These are phyloP conservation scores for Napeogenes sylphis DNA, from an alignment of 2,888 invertebrate genomes.

Conservation along the genomic window DNA sequence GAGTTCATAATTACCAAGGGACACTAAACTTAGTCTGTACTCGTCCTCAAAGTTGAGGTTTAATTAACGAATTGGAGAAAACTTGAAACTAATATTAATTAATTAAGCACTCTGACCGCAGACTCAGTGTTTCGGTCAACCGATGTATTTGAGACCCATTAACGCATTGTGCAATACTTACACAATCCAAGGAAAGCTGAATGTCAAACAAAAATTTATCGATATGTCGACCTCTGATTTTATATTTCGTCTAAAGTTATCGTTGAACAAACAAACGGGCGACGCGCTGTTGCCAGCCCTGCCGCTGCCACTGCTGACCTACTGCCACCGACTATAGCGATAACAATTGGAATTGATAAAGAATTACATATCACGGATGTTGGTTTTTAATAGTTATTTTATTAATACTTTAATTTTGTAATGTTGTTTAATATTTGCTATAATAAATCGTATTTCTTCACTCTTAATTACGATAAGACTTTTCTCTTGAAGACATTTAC, in stretches of 20 bases:
- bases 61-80: too few relatives aligned
- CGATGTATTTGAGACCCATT: background rate
- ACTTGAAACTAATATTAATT: too few relatives aligned
- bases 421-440: too few relatives aligned
- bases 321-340: background rate
- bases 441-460: too few relatives aligned
- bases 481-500: too few relatives aligned
- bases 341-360: background rate
- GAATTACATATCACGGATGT: background rate
- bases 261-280: background rate
- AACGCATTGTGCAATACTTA: too few relatives aligned
- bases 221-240: constrained; percentile 23
- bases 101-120: background rate
- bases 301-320: background rate
- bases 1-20: too few relatives aligned
- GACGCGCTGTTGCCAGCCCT: background rate
- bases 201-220: constrained; percentile 32
- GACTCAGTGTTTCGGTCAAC: background rate
- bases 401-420: too few relatives aligned
- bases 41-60: too few relatives aligned
- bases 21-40: too few relatives aligned
- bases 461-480: too few relatives aligned
- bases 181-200: constrained; percentile 23
- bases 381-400: too few relatives aligned
- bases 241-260: constrained; percentile 11